Conservation (phyloP, 2,888 invertebrate species). For the Drosophila neutralis region DNA sequence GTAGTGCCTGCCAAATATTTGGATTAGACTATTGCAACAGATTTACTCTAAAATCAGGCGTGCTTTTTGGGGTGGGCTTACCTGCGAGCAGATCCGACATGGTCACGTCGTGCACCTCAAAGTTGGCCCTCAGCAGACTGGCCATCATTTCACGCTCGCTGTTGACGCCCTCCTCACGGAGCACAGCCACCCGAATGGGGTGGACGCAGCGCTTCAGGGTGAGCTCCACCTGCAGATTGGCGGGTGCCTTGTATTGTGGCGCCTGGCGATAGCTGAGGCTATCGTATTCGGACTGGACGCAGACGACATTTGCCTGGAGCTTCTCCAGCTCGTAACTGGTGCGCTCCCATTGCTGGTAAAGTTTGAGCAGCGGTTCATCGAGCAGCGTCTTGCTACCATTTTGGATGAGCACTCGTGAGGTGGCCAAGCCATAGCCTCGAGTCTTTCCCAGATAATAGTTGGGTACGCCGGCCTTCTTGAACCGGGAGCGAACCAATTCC, state of each 20-base stretch:
- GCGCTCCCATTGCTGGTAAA: slow-evolving; percentile 96
- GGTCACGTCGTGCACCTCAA: slow-evolving; percentile 96
- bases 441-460: slow-evolving; percentile 89
- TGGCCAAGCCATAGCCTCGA: slow-evolving; percentile 88
- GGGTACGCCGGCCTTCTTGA: slow-evolving; percentile 87
- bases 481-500: slow-evolving; percentile 87
- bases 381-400: slow-evolving; percentile 84
- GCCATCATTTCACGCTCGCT: slow-evolving; percentile 99
- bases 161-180: slow-evolving; percentile 97
- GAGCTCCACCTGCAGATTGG: slow-evolving; percentile 85
- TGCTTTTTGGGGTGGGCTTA: slow-evolving; percentile 29
- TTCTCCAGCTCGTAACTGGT: slow-evolving; percentile 96
- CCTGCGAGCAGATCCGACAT: slow-evolving; percentile 93
- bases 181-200: slow-evolving; percentile 92
- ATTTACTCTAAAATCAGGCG: background rate
- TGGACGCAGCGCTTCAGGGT: slow-evolving; percentile 82
- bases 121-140: slow-evolving; percentile 93
- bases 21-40: background rate
- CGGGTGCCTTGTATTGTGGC: slow-evolving; percentile 90
- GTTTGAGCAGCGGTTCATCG: slow-evolving; percentile 87
- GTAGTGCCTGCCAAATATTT: slow-evolving; percentile 86
- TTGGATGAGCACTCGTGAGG: slow-evolving; percentile 67
- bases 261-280: slow-evolving; percentile 89
- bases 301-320: slow-evolving; percentile 92
- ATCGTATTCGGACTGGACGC: slow-evolving; percentile 92